Percentiles rank a stretch among this genome's conserved stretches.
Evolutionary conservation across 37 sponge, comb jelly and placozoan genomes (phyloP).

Genomic region (Bolinopsis microptera): DNA sequence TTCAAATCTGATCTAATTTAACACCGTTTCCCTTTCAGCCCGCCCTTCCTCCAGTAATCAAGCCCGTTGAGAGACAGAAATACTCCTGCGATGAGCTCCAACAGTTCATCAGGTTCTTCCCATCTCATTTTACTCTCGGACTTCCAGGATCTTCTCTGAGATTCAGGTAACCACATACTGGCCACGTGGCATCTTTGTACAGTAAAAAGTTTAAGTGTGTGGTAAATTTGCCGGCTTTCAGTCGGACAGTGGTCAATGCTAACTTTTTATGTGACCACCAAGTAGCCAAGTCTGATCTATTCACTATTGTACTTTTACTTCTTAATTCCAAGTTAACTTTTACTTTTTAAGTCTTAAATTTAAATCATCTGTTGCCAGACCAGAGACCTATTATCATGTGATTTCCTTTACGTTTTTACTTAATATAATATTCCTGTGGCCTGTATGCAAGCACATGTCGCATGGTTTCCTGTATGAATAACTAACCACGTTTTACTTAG

Average conservation of each 20-base stretch:
- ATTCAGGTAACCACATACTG: background rate
- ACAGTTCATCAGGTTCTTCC: conserved; percentile 39
- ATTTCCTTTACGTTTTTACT: no score
- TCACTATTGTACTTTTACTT: background rate
- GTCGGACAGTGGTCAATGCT: background rate
- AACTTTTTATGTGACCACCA: background rate
- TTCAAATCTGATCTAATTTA: no score
- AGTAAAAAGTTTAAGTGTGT: background rate
- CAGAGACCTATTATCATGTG: no score
- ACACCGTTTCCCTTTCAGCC: background rate
- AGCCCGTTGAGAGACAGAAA: background rate
- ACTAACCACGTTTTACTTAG: no score
- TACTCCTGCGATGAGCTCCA: conserved; percentile 27
- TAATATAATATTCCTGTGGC: no score
- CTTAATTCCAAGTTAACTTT: background rate
- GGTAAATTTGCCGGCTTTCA: background rate
- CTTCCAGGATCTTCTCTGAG: background rate
- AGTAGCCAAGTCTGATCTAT: background rate
- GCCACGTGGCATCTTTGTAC: background rate
- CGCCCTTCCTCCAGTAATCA: background rate
- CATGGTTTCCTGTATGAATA: no score
- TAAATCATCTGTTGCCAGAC: no score
- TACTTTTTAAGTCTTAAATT: no score
- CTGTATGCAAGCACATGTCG: no score
- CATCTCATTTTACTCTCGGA: conserved; percentile 38